Base-by-base conservation (phyloP, 2,113 vertebrate species). In the Uria aalge region DNA sequence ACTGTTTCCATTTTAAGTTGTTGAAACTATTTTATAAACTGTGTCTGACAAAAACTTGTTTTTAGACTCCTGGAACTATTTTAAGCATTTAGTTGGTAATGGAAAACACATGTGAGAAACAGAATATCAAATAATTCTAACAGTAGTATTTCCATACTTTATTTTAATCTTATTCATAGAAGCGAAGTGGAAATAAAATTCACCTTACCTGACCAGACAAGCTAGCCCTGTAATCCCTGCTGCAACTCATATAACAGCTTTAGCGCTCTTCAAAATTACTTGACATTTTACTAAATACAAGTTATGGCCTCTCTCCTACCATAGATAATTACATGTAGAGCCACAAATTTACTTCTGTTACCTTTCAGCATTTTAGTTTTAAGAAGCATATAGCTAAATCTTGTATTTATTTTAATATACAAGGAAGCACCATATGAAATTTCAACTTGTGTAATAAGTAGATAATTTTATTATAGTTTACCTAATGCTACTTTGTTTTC, bases 21-120 rank as follows among this genome's bases (percentile, higher is more conserved):
- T 63, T 94, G 45, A 93, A 96, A 63, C 41, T 94, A 52, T 73
- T 93, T 95, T 94, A 96, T 84, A 96, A 93, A 92, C 88, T 83
- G 74, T 85, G 71, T 56, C 63, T 94, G 82, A 93, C 85, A 94
- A 88, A 96, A 93, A 72, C 52, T 92, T 94, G 69, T 11, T 62
- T 94, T 90, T 62, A 84, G 72, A 86, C 68, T 95, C 64, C 83
- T 91, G 71, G 73, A 96, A 86, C 79, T 86, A 91, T 93, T 94
- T 92, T 84, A 94, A 92, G 43, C 67, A 84, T 81, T 86, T 88
- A 91, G 41, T 29, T 78, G 34, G 85, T 93, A 90, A 93, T 84
- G 63, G 66, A 83, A 93, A 96, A 85, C 90, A 93, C 63, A 92
- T 93, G 92, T 64, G 76, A 94, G 79, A 92, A 95, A 80, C 5